Evolutionary conservation across 1,140 invertebrate genomes (phyloP).

Genomic region (Sitobion miscanthi): DNA sequence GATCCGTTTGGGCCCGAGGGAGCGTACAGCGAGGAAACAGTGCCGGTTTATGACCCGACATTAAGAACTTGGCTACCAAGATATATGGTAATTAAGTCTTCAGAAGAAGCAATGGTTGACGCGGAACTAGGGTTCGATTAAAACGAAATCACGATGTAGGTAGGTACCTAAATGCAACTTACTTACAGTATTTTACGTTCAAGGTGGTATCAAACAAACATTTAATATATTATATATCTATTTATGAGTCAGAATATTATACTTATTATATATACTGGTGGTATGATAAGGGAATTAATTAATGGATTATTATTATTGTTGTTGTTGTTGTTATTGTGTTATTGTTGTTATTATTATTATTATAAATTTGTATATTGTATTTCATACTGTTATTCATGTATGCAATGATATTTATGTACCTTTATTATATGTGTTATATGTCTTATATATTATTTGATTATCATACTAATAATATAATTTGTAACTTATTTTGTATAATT

Average conservation of each 20-base stretch:
- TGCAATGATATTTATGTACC: not conserved
- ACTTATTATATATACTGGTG: constrained; percentile 26
- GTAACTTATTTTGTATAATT: constrained; percentile 35
- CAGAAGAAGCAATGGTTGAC: constrained; percentile 73
- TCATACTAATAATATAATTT: not conserved
- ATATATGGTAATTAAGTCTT: constrained; percentile 72
- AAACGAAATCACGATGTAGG: constrained; percentile 55
- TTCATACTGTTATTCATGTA: not conserved
- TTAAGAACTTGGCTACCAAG: constrained; percentile 71
- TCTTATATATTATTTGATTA: not conserved
- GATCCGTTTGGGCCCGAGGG: constrained; percentile 62
- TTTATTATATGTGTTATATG: not conserved
- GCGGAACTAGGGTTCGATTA: constrained; percentile 61
- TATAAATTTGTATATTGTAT: not conserved
- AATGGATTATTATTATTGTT: not conserved
- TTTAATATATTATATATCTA: not conserved
- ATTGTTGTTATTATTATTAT: not conserved
- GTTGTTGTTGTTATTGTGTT: not conserved
- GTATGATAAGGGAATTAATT: constrained; percentile 38
- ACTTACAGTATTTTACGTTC: not conserved
- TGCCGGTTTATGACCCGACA: constrained; percentile 69
- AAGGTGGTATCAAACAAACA: not conserved
- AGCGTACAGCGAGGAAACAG: constrained; percentile 68
- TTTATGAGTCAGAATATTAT: not conserved
- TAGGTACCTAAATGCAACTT: not conserved